These are phyloP conservation scores for Ceratotherium simum DNA, from an alignment of 2,113 vertebrate species.

Conservation along the genomic window DNA sequence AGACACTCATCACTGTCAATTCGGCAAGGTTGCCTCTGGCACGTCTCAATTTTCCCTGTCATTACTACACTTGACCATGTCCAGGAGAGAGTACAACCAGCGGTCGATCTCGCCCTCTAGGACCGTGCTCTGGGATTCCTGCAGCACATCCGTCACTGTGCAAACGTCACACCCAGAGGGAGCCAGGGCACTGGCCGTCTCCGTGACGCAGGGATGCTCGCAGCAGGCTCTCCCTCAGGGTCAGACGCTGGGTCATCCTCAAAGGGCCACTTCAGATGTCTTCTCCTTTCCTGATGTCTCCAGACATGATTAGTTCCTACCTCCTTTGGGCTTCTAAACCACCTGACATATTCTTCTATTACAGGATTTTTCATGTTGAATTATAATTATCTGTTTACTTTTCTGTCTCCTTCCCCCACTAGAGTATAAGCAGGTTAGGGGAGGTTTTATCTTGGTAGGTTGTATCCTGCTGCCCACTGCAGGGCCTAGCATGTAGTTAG, in stretches of 20 bases:
- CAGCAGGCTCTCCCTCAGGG: background rate
- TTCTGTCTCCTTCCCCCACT: background rate
- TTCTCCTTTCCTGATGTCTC: background rate
- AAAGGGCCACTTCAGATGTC: too few species aligned
- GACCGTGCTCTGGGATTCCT: background rate
- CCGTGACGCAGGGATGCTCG: background rate
- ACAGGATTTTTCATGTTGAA: background rate
- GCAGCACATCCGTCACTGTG: rapidly evolving
- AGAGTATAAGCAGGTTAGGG: background rate
- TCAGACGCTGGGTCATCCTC: background rate
- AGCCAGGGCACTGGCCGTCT: background rate
- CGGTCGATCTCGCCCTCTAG: background rate
- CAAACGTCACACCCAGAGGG: background rate
- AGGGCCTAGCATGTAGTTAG: too few species aligned
- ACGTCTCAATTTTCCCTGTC: background rate
- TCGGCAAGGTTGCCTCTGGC: background rate
- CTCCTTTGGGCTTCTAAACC: background rate
- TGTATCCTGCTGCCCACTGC: background rate
- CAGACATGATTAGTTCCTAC: background rate
- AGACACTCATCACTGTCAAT: background rate
- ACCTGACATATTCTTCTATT: background rate
- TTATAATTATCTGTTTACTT: background rate
- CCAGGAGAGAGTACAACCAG: background rate
- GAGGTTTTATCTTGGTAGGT: background rate
- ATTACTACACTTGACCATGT: background rate